Evolutionary conservation across 2,113 vertebrate species (phyloP).

Genomic region (Tragelaphus scriptus): DNA sequence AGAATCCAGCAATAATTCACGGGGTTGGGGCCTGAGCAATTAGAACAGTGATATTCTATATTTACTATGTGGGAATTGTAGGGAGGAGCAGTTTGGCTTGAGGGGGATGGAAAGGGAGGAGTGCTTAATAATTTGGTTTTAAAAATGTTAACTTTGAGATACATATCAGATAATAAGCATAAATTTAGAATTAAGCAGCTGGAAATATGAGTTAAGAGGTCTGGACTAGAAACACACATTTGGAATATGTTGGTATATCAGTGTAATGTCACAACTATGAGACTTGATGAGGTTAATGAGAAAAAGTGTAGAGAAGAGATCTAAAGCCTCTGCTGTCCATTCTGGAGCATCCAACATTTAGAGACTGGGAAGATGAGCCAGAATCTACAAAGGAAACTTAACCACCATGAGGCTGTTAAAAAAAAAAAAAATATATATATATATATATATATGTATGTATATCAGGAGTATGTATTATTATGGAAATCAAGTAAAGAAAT

Average conservation of each 20-base stretch:
- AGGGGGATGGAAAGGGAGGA: not conserved
- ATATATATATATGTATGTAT: not conserved
- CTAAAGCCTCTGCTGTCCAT: not conserved
- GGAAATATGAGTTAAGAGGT: not conserved
- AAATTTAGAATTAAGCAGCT: not conserved
- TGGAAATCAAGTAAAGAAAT: not conserved
- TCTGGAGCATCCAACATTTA: not conserved
- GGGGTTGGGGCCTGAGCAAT: not conserved
- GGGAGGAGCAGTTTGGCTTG: not conserved
- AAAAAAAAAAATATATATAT: not conserved
- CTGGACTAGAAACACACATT: not conserved
- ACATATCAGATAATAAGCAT: not conserved
- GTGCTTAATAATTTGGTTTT: not conserved
- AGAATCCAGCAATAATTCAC: not conserved
- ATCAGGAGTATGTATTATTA: not conserved
- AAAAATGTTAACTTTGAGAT: not conserved
- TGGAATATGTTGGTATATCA: not conserved
- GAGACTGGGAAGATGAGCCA: not conserved
- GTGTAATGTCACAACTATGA: not conserved
- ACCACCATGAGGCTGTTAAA: not conserved
- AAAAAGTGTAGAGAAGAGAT: not conserved
- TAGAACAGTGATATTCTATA: not conserved
- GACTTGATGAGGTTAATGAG: not conserved
- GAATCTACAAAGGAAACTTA: not conserved
- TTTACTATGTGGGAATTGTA: not conserved